Conservation (phyloP, 2,113 vertebrate species). For the Cyanoderma ruficeps region DNA sequence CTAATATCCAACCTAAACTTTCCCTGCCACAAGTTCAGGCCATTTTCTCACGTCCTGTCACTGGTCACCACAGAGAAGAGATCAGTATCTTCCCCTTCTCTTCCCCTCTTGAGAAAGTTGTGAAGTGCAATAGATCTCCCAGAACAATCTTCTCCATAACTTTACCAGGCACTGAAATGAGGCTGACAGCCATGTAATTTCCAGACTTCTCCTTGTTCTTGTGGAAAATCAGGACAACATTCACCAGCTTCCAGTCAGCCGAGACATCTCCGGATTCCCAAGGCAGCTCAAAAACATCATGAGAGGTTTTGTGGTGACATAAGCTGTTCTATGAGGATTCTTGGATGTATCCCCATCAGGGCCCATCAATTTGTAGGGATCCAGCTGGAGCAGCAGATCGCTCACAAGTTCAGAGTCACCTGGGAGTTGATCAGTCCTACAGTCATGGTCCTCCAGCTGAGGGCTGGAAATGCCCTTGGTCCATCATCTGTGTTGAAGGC, state of each 20-base stretch:
- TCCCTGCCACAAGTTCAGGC: not conserved
- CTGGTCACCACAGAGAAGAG: not conserved
- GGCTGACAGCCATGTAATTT: not conserved
- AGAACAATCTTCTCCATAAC: not conserved
- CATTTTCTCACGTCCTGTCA: not conserved
- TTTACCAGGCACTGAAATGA: not conserved
- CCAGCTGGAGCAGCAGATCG: not conserved
- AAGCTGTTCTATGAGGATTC: not conserved
- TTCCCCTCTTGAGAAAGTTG: not conserved
- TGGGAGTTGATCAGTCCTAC: not conserved
- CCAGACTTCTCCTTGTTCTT: not conserved
- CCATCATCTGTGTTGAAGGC: not conserved
- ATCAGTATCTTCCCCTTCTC: not conserved
- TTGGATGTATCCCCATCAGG: not conserved
- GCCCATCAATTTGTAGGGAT: not conserved
- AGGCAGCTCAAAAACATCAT: accelerated
- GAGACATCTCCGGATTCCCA: not conserved
- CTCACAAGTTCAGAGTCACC: not conserved
- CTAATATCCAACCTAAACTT: not conserved
- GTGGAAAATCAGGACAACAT: not conserved
- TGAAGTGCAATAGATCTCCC: not conserved
- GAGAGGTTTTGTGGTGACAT: not conserved
- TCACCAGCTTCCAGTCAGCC: not conserved
- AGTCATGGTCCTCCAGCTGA: not conserved
- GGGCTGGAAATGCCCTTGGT: not conserved